These are phyloP conservation scores for Ceratosolen solmsi DNA, from an alignment of 1,140 invertebrate species.

Conservation along the genomic window DNA sequence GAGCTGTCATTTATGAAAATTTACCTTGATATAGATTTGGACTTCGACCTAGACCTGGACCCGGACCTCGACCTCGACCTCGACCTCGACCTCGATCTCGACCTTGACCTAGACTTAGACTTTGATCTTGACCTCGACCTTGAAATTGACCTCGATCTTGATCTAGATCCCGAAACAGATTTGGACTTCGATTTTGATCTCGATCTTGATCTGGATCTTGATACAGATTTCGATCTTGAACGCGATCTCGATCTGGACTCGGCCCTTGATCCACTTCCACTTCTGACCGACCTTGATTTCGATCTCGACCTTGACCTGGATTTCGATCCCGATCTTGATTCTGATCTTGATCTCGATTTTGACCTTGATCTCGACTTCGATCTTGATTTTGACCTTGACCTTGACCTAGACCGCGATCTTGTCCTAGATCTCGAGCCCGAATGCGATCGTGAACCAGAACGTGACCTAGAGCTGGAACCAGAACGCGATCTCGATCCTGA, in stretches of 20 bases:
- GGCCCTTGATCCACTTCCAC: conserved; percentile 62
- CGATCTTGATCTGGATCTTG: conserved; percentile 59
- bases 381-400: conserved; percentile 59
- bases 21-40: too few relatives aligned
- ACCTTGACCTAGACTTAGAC: conserved; percentile 62
- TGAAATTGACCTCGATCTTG: conserved; percentile 62
- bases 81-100: conserved; percentile 60
- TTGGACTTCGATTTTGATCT: conserved; percentile 61
- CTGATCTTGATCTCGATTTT: conserved; percentile 60
- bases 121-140: conserved; percentile 60
- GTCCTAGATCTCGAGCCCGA: conserved; percentile 61
- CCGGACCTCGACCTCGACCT: conserved; percentile 56
- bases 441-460: conserved; percentile 57
- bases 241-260: conserved; percentile 59
- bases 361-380: conserved; percentile 61
- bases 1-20: neutral
- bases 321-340: conserved; percentile 56
- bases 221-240: conserved; percentile 58
- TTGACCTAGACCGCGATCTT: conserved; percentile 55
- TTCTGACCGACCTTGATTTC: conserved; percentile 64
- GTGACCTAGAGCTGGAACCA: conserved; percentile 59
- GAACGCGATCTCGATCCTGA: conserved; percentile 56
- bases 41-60: conserved; percentile 55
- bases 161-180: conserved; percentile 59
- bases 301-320: conserved; percentile 56